Evolutionary conservation across 2,888 invertebrate species (phyloP), one percentile per base, ranked within the genome.

Genomic region (Melieria omissa): DNA sequence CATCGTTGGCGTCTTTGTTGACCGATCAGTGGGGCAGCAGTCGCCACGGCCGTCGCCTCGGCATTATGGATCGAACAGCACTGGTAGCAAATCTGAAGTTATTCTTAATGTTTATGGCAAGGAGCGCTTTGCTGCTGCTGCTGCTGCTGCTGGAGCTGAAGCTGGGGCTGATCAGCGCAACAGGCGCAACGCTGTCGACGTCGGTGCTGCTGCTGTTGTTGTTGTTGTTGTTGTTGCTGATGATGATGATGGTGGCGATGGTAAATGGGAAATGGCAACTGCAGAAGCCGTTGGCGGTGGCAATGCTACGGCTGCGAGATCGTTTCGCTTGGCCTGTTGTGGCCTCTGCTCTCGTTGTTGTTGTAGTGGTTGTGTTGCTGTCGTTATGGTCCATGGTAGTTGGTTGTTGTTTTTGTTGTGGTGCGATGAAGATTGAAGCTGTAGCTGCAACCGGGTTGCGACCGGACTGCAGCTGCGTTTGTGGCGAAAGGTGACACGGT

Each of bases 251-350:
- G 45, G 55, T 44, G 44, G 55, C 44, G 61, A 52, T 61, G 61
- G 60, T 52, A 52, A 60, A 68, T 49, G 45, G 49, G 54, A 58
- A 65, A 58, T 54, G 54, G 65, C 61, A 61, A 58, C 54, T 57
- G 64, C 68, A 66, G 69, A 69, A 69, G 73, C 73, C 61, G 68
- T 68, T 44, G 68, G 68, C 68, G 57, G 68, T 68, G 61, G 61
- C 60, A 68, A 16, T 41, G 42, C 47, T 45, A 42, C 49, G 49
- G 55, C 55, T 54, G 54, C 44, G 65, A 54, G 65, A 65, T 65
- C 65, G 54, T 65, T 65, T 65, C 57, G 52, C 45, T 68, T 68
- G 61, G 61, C 68, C 68, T 68, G 10, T 52, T 44, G 44, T 65
- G 57, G 65, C 65, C 65, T 65, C 46, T 65, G 8, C n/a, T 46